Evolutionary conservation across 2,888 invertebrate genomes (phyloP), one percentile per base, ranked within the genome.

Genomic region (Lathronympha strigana): DNA sequence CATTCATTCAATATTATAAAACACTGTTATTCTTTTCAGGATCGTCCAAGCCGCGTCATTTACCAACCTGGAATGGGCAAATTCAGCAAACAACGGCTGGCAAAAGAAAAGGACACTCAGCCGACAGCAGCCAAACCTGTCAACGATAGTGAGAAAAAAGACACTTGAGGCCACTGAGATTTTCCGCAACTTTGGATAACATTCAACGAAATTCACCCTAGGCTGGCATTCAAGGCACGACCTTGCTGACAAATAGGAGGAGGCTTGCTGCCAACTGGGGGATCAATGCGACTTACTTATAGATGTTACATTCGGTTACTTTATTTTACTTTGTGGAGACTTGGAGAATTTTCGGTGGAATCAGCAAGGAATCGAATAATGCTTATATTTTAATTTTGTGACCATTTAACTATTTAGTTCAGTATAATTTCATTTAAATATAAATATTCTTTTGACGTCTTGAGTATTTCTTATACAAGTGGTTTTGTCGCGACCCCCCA

Each of bases 51-150:
- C 47, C 94, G 97, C 81, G 96, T 96, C 68, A 96, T 98, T 72
- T 98, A 98, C 85, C 95, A 97, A 73, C 98, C 98, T 0, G 97
- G 97, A 21, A 97, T 96, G 96, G 94, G 96, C n/a, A 94, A 94
- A 76, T 95, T 95, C 80, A 94, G 95, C 75, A 95, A 95, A 80
- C 94, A 95, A 73, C 92, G 93, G 54, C 79, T 93, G 53, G 92
- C 92, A 15, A 93, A 93, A 72, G 92, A 90, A 53, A 92, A 93
- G 69, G 92, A 89, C 45, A 68, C 75, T 25, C 77, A 77, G 58
- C 73, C 83, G 15, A 72, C 79, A 54, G 40, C 77, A 28, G 75
- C 79, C 40, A 89, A 87, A 79, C 72, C 83, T 61, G 79, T 90
- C 36, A 88, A 77, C 71, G 90, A 90, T 77, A 87, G 88, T 79